Conservation (phyloP, 2,888 invertebrate species). For the Scaptodrosophila latifasciaeformis region DNA sequence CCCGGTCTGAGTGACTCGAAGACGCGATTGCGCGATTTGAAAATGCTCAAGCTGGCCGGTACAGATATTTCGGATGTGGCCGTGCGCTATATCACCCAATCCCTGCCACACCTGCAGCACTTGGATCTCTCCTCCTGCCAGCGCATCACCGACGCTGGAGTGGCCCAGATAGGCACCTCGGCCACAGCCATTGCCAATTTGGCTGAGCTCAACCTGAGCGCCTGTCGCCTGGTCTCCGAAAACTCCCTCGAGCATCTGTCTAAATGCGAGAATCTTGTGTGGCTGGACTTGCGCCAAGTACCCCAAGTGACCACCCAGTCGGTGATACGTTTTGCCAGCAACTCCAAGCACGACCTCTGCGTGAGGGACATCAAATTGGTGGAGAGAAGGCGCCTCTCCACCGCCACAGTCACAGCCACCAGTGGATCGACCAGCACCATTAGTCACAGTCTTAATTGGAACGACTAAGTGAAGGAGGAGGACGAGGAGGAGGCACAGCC, state of each 20-base stretch:
- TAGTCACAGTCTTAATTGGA: constrained; percentile 41
- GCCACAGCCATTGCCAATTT: constrained; percentile 81
- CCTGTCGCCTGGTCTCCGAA: constrained; percentile 88
- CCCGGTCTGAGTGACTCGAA: constrained; percentile 85
- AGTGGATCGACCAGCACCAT: background rate
- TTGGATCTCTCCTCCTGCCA: constrained; percentile 91
- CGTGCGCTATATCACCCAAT: constrained; percentile 82
- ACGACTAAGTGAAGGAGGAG: constrained; percentile 44
- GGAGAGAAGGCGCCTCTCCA: constrained; percentile 69
- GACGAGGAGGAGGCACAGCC: constrained; percentile 1
- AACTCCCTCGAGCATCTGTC: constrained; percentile 87
- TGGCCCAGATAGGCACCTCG: constrained; percentile 88
- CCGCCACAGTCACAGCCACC: constrained; percentile 23
- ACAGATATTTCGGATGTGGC: constrained; percentile 92
- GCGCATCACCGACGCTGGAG: constrained; percentile 91
- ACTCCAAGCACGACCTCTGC: constrained; percentile 85
- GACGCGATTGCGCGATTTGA: constrained; percentile 85
- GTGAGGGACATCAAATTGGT: constrained; percentile 87
- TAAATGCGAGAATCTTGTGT: constrained; percentile 83
- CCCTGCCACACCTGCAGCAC: constrained; percentile 83
- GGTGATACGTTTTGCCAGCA: constrained; percentile 88
- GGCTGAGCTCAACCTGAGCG: constrained; percentile 85
- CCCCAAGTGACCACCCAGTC: constrained; percentile 88
- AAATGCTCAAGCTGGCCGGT: constrained; percentile 86
- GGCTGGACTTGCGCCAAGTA: constrained; percentile 86